Base-by-base conservation (phyloP, 2,797 vertebrate genomes). In the Cichlasoma orientale region DNA sequence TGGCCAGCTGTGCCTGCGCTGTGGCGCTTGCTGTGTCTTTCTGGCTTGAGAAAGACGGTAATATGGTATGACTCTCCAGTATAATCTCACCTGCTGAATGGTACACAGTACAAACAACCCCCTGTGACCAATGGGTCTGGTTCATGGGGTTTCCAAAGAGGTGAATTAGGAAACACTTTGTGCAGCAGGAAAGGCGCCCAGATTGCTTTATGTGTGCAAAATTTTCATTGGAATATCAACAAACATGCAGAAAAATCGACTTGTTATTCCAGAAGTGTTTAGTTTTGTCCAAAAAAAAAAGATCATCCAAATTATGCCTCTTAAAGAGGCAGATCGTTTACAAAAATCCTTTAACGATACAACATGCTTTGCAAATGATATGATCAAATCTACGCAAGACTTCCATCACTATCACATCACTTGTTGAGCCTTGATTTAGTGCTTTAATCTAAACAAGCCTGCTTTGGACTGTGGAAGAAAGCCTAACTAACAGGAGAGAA, bases 31-130 rank as follows among this genome's bases (percentile, higher is more conserved):
- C 88, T 31, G 57, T 57, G 83, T 88, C 88, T 86, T 86, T 79
- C 73, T 88, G 88, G 85, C 91, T 87, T 75, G 72, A 86, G 80
- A 89, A 79, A 75, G 61, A 70, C 80, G 77, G 82, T 86, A 77
- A 88, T 83, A 71, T 50, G 74, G 76, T 82, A 74, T 78, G 82
- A 59, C 72, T 86, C 74, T 86, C 63, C 77, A 78, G 82, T 79
- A 80, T 85, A 91, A 85, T 90, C 80, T 89, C 83, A 92, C 89
- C 88, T 90, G 83, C 82, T 84, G 88, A 91, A 89, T 78, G 78
- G 72, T 83, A 68, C 79, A 70, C 41, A 70, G 66, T 68, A 74
- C 71, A 86, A 90, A 89, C 85, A 84, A 82, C 71, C 80, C 54
- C 56, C 74, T 84, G 87, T 84, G 86, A 88, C 89, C 88, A 87